A percentile compares a stretch with the other conserved stretches of the same genome.
Evolutionary conservation across 2,888 invertebrate species (phyloP).

Genomic region (Altica lythri): DNA sequence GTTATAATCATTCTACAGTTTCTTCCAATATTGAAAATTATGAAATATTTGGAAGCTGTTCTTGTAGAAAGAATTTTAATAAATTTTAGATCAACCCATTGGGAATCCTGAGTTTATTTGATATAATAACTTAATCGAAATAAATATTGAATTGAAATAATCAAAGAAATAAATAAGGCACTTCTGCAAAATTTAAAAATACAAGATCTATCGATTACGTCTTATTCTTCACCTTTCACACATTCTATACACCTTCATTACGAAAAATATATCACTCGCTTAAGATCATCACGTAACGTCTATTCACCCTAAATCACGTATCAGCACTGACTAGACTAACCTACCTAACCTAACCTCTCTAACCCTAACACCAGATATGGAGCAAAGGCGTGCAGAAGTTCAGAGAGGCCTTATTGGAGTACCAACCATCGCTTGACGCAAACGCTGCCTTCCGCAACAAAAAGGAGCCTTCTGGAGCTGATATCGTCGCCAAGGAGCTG

Average conservation of each 20-base stretch:
- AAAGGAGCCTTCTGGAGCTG: constrained; percentile 64
- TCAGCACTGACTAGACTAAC: constrained; percentile 49
- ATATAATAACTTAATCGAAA: no score
- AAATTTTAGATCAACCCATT: no score
- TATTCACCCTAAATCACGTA: constrained; percentile 34
- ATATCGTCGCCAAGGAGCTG: constrained; percentile 74
- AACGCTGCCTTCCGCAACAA: constrained; percentile 53
- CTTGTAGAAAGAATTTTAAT: no score
- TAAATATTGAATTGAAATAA: no score
- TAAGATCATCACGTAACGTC: constrained; percentile 36
- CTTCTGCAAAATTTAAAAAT: background rate
- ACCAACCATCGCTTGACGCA: constrained; percentile 78
- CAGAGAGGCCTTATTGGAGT: constrained; percentile 80
- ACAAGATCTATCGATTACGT: constrained; percentile 36
- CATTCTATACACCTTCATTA: background rate
- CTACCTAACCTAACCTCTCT: constrained; percentile 58
- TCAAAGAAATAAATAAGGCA: no score
- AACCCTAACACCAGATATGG: constrained; percentile 73
- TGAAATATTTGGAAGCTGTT: no score
- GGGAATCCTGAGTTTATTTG: no score
- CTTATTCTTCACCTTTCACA: constrained; percentile 30
- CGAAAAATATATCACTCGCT: constrained; percentile 32
- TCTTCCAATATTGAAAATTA: no score
- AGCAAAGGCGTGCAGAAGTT: constrained; percentile 84
- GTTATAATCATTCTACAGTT: no score